Evolutionary conservation across 2,113 vertebrate genomes (phyloP).

Genomic region (Cariama cristata): DNA sequence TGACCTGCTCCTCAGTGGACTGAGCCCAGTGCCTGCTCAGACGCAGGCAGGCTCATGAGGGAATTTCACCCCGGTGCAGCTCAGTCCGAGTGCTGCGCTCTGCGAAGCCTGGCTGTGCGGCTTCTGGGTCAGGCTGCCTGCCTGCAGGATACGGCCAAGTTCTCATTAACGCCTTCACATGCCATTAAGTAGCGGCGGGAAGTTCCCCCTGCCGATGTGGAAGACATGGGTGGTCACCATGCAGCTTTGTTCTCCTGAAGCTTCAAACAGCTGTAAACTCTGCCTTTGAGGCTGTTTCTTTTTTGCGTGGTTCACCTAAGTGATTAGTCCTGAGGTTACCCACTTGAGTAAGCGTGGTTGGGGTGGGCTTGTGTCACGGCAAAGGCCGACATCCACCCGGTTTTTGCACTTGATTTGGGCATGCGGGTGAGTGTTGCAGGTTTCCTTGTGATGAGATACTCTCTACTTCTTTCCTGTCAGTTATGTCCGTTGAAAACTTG

Average conservation of each 20-base stretch:
- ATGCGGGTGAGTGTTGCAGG: rapidly evolving
- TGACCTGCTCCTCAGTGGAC: background rate
- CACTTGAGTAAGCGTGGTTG: background rate
- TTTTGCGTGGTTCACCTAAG: background rate
- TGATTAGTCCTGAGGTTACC: background rate
- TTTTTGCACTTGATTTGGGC: background rate
- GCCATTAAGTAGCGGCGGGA: background rate
- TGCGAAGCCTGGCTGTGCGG: background rate
- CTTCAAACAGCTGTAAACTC: background rate
- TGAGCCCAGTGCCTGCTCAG: background rate
- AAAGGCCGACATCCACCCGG: background rate
- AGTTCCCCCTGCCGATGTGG: background rate
- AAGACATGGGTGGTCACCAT: background rate
- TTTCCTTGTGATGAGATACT: background rate
- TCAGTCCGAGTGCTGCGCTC: background rate
- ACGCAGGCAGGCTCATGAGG: rapidly evolving
- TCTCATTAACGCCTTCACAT: background rate
- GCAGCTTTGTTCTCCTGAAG: background rate
- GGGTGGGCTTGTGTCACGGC: background rate
- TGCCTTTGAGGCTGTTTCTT: background rate
- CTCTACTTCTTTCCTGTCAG: background rate
- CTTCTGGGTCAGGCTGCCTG: background rate
- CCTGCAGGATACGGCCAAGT: background rate
- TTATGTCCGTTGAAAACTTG: background rate
- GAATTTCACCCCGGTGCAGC: background rate